Evolutionary conservation across 2,797 vertebrate species (phyloP).

Genomic region (Darevskia mixta): DNA sequence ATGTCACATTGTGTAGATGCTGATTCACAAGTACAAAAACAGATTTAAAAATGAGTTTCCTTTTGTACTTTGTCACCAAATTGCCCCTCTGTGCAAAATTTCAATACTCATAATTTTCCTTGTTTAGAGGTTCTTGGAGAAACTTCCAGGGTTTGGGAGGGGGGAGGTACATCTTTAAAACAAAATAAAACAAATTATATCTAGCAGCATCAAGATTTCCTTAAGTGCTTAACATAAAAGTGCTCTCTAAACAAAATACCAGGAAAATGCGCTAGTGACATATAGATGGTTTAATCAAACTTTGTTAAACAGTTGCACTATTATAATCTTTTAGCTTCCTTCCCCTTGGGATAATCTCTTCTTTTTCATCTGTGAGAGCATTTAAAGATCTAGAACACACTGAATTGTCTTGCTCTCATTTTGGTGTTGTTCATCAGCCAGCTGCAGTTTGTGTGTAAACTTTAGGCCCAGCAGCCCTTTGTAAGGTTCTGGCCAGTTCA

Average conservation of each 20-base stretch:
- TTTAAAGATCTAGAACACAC: conserved; percentile 5
- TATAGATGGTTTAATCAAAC: neutral
- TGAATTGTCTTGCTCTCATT: neutral
- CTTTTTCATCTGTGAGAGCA: neutral
- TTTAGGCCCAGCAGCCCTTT: conserved; percentile 81
- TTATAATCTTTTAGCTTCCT: neutral
- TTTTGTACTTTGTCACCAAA: neutral
- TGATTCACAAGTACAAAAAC: neutral
- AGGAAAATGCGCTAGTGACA: accelerated
- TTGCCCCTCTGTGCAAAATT: neutral
- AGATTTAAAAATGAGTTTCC: neutral
- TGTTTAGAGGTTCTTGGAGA: neutral
- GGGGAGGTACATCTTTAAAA: neutral
- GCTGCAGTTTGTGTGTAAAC: conserved; percentile 87
- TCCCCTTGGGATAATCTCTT: neutral
- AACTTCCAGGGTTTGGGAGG: no score
- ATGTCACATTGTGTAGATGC: neutral
- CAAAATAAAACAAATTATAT: neutral
- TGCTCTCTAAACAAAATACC: neutral
- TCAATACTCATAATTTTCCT: neutral
- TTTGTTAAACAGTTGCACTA: neutral
- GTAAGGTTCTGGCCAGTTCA: conserved; percentile 85
- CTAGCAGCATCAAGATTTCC: neutral
- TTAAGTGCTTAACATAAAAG: neutral
- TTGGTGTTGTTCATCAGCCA: conserved; percentile 50